Conservation (phyloP, 2,888 invertebrate species). For the Morpho helenor region DNA sequence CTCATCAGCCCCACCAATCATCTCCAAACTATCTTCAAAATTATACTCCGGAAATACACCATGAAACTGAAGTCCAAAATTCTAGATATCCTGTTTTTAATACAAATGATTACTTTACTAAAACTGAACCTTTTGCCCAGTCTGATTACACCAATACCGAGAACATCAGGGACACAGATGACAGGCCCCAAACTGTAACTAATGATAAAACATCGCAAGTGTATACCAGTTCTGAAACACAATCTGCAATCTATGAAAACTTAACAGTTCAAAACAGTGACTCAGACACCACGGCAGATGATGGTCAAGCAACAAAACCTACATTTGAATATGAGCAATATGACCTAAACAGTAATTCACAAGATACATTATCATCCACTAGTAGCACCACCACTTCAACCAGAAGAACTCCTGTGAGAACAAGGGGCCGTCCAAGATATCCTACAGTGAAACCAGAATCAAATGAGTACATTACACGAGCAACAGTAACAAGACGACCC, state of each 20-base stretch:
- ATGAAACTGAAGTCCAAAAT: constrained; percentile 52
- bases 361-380: constrained; percentile 39
- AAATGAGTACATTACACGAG: constrained; percentile 59
- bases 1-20: constrained; percentile 42
- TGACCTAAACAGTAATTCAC: constrained; percentile 39
- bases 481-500: constrained; percentile 67
- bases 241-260: constrained; percentile 38
- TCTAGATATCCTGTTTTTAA: constrained; percentile 51
- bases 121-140: constrained; percentile 38
- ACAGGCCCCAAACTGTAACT: constrained; percentile 25
- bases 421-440: constrained; percentile 63
- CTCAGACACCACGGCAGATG: constrained; percentile 33
- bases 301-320: constrained; percentile 39
- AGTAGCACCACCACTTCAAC: constrained; percentile 59
- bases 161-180: constrained; percentile 27
- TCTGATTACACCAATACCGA: constrained; percentile 19
- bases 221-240: constrained; percentile 40
- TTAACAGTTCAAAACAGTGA: constrained; percentile 39
- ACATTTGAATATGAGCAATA: constrained; percentile 47
- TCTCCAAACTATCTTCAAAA: constrained; percentile 56
- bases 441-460: constrained; percentile 61
- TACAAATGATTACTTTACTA: constrained; percentile 45
- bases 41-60: constrained; percentile 62
- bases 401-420: constrained; percentile 51
- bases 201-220: constrained; percentile 33